These are phyloP conservation scores for Gymnodraco acuticeps DNA, from an alignment of 2,797 vertebrate species.

Conservation along the genomic window DNA sequence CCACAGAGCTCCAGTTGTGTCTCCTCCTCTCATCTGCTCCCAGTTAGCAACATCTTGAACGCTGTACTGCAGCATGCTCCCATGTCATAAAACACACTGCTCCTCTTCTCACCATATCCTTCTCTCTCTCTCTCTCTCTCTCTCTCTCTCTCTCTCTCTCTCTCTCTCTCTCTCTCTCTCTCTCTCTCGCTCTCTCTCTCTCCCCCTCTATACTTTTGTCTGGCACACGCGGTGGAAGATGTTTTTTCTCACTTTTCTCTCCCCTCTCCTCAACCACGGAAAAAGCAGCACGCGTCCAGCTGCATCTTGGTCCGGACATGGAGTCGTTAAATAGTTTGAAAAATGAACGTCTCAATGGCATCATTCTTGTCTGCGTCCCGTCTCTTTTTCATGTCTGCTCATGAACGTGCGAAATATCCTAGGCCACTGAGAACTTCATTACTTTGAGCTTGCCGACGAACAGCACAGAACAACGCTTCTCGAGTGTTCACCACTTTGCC, in stretches of 20 bases:
- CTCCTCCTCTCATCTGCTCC: conserved; percentile 81
- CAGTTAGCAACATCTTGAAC: conserved; percentile 84
- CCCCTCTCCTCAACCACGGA: conserved; percentile 56
- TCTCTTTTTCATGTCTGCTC: conserved; percentile 69
- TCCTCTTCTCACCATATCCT: conserved; percentile 58
- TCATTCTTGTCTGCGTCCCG: conserved; percentile 71
- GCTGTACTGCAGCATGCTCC: conserved; percentile 75
- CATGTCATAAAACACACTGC: conserved; percentile 80
- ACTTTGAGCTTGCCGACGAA: conserved; percentile 51
- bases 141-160: conserved; percentile 25
- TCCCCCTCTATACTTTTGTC: conserved; percentile 50
- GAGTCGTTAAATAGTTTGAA: conserved; percentile 76
- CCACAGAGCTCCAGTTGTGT: conserved; percentile 55
- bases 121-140: conserved; percentile 35
- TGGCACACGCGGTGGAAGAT: conserved; percentile 70
- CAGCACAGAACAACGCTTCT: conserved; percentile 46
- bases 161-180: conserved; percentile 22
- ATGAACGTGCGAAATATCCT: conserved; percentile 78
- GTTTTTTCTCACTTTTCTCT: conserved; percentile 66
- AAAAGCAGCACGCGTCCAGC: conserved; percentile 76
- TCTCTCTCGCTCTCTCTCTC: conserved; percentile 36
- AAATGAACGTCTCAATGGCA: conserved; percentile 75
- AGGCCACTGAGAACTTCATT: conserved; percentile 79
- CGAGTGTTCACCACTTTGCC: conserved; percentile 29
- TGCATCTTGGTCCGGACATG: conserved; percentile 63